Evolutionary conservation across 2,113 vertebrate species (phyloP).

Genomic region (Albula glossodonta): DNA sequence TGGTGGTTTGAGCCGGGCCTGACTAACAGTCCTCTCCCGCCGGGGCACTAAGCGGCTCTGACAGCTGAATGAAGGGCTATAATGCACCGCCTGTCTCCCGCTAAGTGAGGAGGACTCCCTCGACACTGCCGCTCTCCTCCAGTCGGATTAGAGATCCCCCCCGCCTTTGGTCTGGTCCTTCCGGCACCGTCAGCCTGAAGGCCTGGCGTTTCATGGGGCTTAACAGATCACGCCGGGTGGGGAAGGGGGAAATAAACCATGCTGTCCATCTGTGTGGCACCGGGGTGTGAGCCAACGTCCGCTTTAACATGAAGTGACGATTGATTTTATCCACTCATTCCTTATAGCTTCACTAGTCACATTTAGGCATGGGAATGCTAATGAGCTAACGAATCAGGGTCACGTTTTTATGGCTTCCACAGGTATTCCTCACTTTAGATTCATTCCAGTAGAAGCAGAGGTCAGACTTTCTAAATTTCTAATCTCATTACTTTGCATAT

Average conservation of each 20-base stretch:
- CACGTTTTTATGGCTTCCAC: too few relatives aligned
- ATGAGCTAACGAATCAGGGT: too few relatives aligned
- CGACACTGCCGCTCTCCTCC: conserved; percentile 16
- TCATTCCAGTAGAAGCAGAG: too few relatives aligned
- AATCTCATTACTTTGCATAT: too few relatives aligned
- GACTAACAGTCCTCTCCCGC: not conserved
- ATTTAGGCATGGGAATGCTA: not conserved
- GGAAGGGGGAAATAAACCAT: not conserved
- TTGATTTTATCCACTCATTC: not conserved
- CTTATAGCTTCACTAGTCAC: not conserved
- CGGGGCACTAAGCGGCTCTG: conserved; percentile 33
- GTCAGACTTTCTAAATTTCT: too few relatives aligned
- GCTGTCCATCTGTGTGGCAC: not conserved
- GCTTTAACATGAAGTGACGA: not conserved
- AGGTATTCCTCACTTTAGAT: too few relatives aligned
- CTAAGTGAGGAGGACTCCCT: conserved; percentile 11
- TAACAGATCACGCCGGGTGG: not conserved
- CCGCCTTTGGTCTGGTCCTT: not conserved
- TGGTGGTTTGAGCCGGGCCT: not conserved
- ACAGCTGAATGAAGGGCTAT: conserved; percentile 34
- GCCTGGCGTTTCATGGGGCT: not conserved
- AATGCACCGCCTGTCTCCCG: conserved; percentile 27
- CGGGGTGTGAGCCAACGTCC: not conserved
- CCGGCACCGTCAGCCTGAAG: not conserved
- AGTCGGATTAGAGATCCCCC: not conserved